These are phyloP conservation scores for Penelope pileata DNA, from an alignment of 2,113 vertebrate genomes.

Conservation along the genomic window DNA sequence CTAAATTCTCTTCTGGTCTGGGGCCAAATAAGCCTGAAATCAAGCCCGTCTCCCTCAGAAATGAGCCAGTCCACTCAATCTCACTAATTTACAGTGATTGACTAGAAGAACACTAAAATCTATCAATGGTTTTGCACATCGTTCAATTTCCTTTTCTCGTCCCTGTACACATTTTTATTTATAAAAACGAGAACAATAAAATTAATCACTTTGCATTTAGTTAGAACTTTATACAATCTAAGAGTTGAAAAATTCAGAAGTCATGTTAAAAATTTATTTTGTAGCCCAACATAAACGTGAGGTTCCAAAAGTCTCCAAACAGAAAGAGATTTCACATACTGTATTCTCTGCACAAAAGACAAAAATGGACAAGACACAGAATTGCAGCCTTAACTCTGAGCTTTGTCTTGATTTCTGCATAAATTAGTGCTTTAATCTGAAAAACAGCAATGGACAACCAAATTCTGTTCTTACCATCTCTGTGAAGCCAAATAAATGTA, in stretches of 20 bases:
- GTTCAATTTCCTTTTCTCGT: neutral
- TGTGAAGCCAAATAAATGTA: neutral
- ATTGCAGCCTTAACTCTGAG: neutral
- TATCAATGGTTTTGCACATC: neutral
- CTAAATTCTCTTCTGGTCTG: neutral
- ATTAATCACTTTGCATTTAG: neutral
- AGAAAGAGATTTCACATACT: neutral
- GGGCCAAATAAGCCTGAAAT: neutral
- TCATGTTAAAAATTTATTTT: neutral
- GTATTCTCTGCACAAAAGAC: neutral
- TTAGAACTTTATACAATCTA: neutral
- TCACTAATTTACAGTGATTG: neutral
- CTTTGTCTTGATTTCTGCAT: neutral
- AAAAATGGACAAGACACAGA: neutral
- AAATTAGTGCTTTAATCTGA: neutral
- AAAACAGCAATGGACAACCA: neutral
- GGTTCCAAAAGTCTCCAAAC: neutral
- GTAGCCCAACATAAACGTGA: neutral
- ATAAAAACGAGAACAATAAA: neutral
- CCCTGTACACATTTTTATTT: neutral
- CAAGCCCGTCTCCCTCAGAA: neutral
- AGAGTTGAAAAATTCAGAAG: conserved; percentile 20
- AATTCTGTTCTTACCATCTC: neutral
- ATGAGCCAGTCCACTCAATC: neutral
- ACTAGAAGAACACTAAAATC: neutral